phyloP scores from a whole-genome alignment of 2,888 invertebrate genomes.

The Tiphia femorata region DNA sequence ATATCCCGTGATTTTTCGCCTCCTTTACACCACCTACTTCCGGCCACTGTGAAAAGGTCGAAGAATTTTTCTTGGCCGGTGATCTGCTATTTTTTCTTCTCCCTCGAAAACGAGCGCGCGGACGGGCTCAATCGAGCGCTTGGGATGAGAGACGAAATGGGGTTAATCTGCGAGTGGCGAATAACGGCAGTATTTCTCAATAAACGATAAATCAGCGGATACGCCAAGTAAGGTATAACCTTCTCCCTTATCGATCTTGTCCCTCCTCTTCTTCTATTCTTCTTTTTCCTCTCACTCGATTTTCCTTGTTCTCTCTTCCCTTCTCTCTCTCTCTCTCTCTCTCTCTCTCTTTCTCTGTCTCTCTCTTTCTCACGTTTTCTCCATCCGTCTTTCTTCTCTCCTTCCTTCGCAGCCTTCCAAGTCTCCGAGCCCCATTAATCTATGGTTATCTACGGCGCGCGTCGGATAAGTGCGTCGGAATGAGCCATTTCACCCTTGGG shows the following conservation, averaged over 20 bases:
- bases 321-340: conserved; percentile 34
- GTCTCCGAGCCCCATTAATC: conserved; percentile 66
- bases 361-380: conserved; percentile 13
- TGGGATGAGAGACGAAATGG: conserved; percentile 36
- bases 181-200: conserved; percentile 67
- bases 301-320: conserved; percentile 20
- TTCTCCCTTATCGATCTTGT: conserved; percentile 46
- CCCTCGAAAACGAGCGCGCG: background rate
- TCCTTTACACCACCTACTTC: background rate
- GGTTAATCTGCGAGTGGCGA: conserved; percentile 59
- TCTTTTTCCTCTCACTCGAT: conserved; percentile 32
- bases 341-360: conserved; percentile 18
- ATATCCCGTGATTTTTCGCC: background rate
- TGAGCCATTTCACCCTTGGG: conserved; percentile 69
- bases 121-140: too few species aligned
- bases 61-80: too few species aligned
- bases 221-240: conserved; percentile 49
- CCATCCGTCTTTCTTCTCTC: conserved; percentile 33
- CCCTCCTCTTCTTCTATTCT: conserved; percentile 32
- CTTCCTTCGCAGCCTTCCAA: conserved; percentile 49
- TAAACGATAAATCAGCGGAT: conserved; percentile 67
- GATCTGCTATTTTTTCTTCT: background rate
- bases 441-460: conserved; percentile 68
- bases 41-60: too few species aligned
- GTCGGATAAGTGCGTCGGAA: conserved; percentile 68